These are phyloP conservation scores for Cerastis rubricosa DNA, from an alignment of 2,888 invertebrate genomes.

Conservation along the genomic window DNA sequence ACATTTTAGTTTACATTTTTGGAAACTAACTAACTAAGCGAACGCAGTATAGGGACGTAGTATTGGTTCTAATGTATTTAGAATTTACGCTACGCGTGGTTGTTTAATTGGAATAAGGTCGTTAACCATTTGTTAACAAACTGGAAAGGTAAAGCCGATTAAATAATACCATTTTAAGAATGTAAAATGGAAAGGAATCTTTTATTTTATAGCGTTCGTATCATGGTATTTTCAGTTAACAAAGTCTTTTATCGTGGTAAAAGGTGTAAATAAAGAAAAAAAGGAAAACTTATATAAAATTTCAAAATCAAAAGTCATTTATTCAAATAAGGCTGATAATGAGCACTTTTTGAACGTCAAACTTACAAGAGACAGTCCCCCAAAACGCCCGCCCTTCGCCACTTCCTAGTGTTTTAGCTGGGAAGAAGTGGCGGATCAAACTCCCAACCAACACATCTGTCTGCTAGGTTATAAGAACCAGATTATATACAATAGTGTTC, in stretches of 20 bases:
- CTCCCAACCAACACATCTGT: too few relatives aligned
- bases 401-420: too few relatives aligned
- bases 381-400: too few relatives aligned
- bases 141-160: background rate
- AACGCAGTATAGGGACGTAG: background rate
- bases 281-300: too few relatives aligned
- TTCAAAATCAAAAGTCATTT: too few relatives aligned
- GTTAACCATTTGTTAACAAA: slow-evolving; percentile 9
- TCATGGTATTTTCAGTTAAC: background rate
- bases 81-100: slow-evolving; percentile 9
- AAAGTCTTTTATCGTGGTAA: background rate
- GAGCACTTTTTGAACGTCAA: too few relatives aligned
- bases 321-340: too few relatives aligned
- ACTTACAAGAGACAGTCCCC: too few relatives aligned
- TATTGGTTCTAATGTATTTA: slow-evolving; percentile 19
- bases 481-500: too few relatives aligned
- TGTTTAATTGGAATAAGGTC: slow-evolving; percentile 26
- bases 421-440: too few relatives aligned
- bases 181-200: background rate
- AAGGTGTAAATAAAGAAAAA: too few relatives aligned
- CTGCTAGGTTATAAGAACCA: too few relatives aligned
- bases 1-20: background rate
- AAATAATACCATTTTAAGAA: background rate
- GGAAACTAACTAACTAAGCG: background rate
- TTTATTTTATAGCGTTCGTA: slow-evolving; percentile 4